These are phyloP conservation scores for Trichogramma dendrolimi DNA, from an alignment of 2,888 invertebrate genomes.

Conservation along the genomic window DNA sequence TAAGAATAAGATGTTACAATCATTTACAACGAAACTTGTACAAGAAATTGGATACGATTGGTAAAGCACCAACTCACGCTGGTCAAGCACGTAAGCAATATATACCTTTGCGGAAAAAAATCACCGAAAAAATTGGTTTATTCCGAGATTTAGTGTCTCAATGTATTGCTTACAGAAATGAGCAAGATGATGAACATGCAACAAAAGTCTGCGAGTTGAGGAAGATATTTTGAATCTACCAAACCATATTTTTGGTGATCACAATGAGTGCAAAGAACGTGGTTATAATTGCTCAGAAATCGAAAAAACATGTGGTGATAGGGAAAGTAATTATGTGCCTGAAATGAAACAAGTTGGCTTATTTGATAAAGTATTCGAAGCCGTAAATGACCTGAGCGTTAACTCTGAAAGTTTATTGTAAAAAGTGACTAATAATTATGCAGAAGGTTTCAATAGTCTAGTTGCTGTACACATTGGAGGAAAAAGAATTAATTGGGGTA, in stretches of 20 bases:
- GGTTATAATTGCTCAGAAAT: conserved; percentile 7
- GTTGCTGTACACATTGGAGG: background rate
- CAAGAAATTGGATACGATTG: conserved; percentile 15
- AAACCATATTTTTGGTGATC: conserved; percentile 30
- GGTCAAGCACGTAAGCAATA: background rate
- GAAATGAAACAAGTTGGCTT: conserved; percentile 19
- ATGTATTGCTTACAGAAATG: too few relatives aligned
- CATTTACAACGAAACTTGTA: conserved; percentile 36
- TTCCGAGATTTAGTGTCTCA: too few relatives aligned
- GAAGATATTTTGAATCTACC: conserved; percentile 27
- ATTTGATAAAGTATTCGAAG: conserved; percentile 13
- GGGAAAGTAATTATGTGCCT: conserved; percentile 17
- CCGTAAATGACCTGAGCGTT: conserved; percentile 14
- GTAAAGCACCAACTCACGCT: background rate
- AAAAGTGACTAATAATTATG: conserved; percentile 10
- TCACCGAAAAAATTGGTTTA: too few relatives aligned
- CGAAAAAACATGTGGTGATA: too few relatives aligned
- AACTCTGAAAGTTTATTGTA: conserved; percentile 28
- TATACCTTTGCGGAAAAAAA: background rate
- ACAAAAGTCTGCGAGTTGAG: too few relatives aligned
- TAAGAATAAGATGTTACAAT: conserved; percentile 34
- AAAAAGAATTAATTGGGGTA: conserved; percentile 1
- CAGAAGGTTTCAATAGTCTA: conserved; percentile 8
- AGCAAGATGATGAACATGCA: background rate
- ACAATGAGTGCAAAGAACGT: conserved; percentile 18